Evolutionary conservation across 2,888 invertebrate species (phyloP), one percentile per base, ranked within the genome.

Genomic region (Beris morrisii): DNA sequence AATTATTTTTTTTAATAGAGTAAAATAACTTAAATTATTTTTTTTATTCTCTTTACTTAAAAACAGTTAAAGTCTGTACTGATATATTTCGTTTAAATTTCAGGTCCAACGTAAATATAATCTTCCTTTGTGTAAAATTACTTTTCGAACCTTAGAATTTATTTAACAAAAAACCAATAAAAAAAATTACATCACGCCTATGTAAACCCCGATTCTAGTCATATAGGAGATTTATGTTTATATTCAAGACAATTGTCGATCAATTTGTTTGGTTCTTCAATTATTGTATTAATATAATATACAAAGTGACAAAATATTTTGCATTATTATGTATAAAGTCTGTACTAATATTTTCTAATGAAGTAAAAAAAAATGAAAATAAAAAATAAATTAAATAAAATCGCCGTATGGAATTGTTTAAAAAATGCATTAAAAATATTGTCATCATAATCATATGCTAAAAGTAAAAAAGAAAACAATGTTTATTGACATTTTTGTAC

Each of bases 381-480:
- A 45, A 13, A 45, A 9, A 54, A 63, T 44, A 13, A 11, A 54
- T 64, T 44, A 54, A 45, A 45, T 53, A 44, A 64, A 22, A 64
- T 64, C 64, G 69, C 69, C 69, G 64, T 64, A 69, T 9, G 69
- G 69, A 69, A 69, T 69, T 69, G 69, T 69, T 69, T 66, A 64
- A 57, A 22, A 22, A 46, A 54, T 63, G 64, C 57, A 69, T 56
- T 64, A 54, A 43, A 52, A 52, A 64, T 12, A 54, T 43, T 64
- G 45, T 44, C 53, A 54, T 52, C 61, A 50, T 61, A 61, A 50
- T 61, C 48, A 50, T 31, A 59, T 59, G 59, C 30, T 59, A 48
- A n/a, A 57, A 12, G 13, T 30, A 58, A 46, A n/a, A 46, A 13
- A 58, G 7, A 5, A 22, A 13, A 45, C 28, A 45, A 5, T 58